A percentile compares a stretch with the other conserved stretches of the same genome.
Evolutionary conservation across 2,888 invertebrate species (phyloP).

Genomic region (Anarsia innoxiella): DNA sequence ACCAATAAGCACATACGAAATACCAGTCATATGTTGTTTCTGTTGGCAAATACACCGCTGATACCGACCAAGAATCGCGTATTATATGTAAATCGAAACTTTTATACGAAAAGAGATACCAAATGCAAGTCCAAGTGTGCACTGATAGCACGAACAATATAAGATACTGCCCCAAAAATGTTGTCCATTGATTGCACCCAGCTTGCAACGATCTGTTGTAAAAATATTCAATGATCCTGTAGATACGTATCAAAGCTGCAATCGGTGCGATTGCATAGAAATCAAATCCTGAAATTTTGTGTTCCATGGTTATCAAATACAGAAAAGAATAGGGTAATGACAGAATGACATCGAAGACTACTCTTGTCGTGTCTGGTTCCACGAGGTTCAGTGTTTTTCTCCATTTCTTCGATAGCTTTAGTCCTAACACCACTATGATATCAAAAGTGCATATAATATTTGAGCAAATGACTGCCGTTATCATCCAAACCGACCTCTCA

Average conservation of each 20-base stretch:
- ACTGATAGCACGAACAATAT: slow-evolving; percentile 57
- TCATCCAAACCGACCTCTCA: slow-evolving; percentile 40
- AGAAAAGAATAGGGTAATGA: slow-evolving; percentile 55
- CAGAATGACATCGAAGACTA: slow-evolving; percentile 46
- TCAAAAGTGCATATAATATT: slow-evolving; percentile 52
- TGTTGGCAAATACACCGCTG: slow-evolving; percentile 49
- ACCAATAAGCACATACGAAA: slow-evolving; percentile 63
- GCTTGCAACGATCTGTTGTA: slow-evolving; percentile 58
- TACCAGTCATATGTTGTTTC: slow-evolving; percentile 62
- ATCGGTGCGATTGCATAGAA: slow-evolving; percentile 52
- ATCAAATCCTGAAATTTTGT: slow-evolving; percentile 27
- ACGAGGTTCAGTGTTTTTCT: slow-evolving; percentile 60
- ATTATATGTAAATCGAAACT: slow-evolving; percentile 45
- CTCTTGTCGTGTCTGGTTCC: slow-evolving; percentile 49
- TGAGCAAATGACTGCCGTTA: slow-evolving; percentile 41
- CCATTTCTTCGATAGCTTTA: slow-evolving; percentile 61
- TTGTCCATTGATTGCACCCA: slow-evolving; percentile 66
- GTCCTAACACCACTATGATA: slow-evolving; percentile 47
- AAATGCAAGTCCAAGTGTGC: slow-evolving; percentile 65
- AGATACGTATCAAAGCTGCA: slow-evolving; percentile 51
- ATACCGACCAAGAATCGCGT: slow-evolving; percentile 53
- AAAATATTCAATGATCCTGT: slow-evolving; percentile 59
- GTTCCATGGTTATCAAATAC: slow-evolving; percentile 35
- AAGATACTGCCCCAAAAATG: slow-evolving; percentile 64
- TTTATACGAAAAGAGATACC: slow-evolving; percentile 59